Conservation (phyloP, 2,888 invertebrate species). For the Allophyes oxyacanthae region DNA sequence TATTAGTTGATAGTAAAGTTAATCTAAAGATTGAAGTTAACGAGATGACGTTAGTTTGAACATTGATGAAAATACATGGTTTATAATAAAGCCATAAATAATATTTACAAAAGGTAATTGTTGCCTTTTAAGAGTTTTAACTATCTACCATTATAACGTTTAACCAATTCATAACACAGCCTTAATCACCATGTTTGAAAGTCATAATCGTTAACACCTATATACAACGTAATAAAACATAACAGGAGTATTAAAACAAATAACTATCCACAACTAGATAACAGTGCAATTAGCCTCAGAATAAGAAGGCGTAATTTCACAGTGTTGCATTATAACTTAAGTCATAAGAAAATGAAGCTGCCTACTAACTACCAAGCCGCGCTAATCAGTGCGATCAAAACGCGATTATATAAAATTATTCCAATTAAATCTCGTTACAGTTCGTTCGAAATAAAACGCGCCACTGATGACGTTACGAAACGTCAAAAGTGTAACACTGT, state of each 20-base stretch:
- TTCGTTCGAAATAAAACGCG: conserved; percentile 33
- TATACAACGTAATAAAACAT: conserved; percentile 10
- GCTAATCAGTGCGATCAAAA: conserved; percentile 52
- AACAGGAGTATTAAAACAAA: conserved; percentile 14
- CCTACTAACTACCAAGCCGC: conserved; percentile 9
- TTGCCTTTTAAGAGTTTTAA: too few relatives aligned
- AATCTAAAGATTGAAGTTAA: too few relatives aligned
- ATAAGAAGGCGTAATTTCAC: conserved; percentile 31
- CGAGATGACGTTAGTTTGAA: too few relatives aligned
- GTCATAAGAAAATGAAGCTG: conserved; percentile 28
- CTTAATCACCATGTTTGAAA: too few relatives aligned
- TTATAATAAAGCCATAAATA: too few relatives aligned
- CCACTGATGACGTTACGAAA: conserved; percentile 52
- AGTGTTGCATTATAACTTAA: conserved; percentile 17
- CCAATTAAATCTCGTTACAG: conserved; percentile 50
- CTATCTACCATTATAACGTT: too few relatives aligned
- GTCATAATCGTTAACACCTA: conserved; percentile 7
- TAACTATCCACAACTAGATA: conserved; percentile 4
- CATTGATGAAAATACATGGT: too few relatives aligned
- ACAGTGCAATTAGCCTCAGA: conserved; percentile 25
- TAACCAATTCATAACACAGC: too few relatives aligned
- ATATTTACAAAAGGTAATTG: too few relatives aligned
- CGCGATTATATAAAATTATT: conserved; percentile 45
- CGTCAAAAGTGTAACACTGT: conserved; percentile 48
- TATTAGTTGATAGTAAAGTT: too few relatives aligned